Evolutionary conservation across 1,140 invertebrate genomes (phyloP), one percentile per base, ranked within the genome.

Genomic region (Thaumatotibia leucotreta): DNA sequence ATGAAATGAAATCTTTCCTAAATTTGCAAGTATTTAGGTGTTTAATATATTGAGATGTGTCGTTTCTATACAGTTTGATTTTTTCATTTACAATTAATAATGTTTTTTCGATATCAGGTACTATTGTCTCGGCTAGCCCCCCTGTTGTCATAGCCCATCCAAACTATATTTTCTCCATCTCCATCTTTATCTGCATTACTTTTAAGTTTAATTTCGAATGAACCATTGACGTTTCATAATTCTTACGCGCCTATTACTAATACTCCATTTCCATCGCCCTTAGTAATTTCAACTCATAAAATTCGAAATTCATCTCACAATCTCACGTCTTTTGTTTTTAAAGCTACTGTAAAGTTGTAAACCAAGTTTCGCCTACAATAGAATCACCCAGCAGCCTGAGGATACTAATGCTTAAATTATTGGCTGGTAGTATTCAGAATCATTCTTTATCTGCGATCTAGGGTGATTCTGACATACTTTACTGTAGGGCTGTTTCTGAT

Each of bases 371-470:
- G 50, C 24, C 14, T 14, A 58, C 52, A 58, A 58, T 58, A 14
- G 52, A 76, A 75, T 82, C 77, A 79, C 72, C 70, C 70, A 68
- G 73, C 75, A 73, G 80, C 84, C 81, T 49, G 52, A 78, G 84
- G 74, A 61, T 63, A 63, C 65, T 72, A 71, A 68, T 68, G 66
- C 63, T 69, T 75, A 77, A 78, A 71, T 82, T 81, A 84, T 77
- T 77, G 74, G 72, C 74, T 72, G 65, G 79, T 80, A 81, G 80
- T 77, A 66, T 73, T 72, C 70, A 64, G 68, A 77, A 75, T 76
- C 75, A 77, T 76, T 75, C 73, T 67, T 75, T 82, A 85, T 85
- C 83, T 78, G 68, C 69, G 78, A 85, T 85, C 79, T 82, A n/a
- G 75, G 70, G 73, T 69, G 71, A 65, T 76, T 76, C 68, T 79